phyloP scores from a whole-genome alignment of 2,888 invertebrate genomes.

The Altica lythri region DNA sequence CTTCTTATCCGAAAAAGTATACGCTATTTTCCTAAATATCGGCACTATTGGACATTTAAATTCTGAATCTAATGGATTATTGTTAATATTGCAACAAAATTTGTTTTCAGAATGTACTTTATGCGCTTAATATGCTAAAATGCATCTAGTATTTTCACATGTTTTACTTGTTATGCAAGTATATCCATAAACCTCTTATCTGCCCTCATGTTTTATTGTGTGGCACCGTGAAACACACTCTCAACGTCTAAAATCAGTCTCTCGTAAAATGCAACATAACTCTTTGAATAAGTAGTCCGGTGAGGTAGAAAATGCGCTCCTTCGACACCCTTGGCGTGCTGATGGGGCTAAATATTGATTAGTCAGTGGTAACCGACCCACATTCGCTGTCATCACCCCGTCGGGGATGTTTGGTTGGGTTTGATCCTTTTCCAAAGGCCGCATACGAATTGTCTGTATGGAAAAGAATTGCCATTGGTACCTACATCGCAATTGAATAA shows the following conservation, averaged over 20 bases:
- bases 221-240: constrained; percentile 5
- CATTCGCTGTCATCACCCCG: constrained; percentile 45
- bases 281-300: constrained; percentile 18
- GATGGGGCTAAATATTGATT: constrained; percentile 46
- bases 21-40: too few relatives aligned
- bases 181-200: constrained; percentile 9
- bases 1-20: too few relatives aligned
- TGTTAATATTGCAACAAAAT: too few relatives aligned
- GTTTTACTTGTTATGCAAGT: constrained; percentile 1
- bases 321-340: constrained; percentile 22
- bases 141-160: not conserved
- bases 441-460: constrained; percentile 12
- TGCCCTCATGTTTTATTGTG: constrained; percentile 9
- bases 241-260: constrained; percentile 19
- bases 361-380: constrained; percentile 44
- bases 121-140: too few relatives aligned
- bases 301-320: constrained; percentile 23
- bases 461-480: constrained; percentile 10
- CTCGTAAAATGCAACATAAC: constrained; percentile 21
- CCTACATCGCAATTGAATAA: constrained; percentile 13
- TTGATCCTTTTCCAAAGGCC: constrained; percentile 17
- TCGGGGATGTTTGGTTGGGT: constrained; percentile 19
- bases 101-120: too few relatives aligned
- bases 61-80: too few relatives aligned
- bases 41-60: too few relatives aligned